Conservation (phyloP, 2,113 vertebrate genomes). For the Anguilla japonica region DNA sequence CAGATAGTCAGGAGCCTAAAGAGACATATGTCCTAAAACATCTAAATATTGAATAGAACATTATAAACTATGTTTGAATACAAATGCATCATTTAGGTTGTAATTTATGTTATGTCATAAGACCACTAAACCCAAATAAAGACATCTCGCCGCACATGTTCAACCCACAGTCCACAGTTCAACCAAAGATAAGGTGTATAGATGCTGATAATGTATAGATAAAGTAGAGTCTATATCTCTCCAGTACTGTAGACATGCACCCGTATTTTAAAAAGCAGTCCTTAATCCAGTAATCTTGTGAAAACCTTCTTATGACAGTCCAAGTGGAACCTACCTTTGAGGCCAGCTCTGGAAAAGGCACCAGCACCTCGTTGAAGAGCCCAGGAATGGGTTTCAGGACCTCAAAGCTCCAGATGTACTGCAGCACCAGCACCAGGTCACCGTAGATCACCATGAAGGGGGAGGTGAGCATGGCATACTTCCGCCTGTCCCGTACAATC, state of each 20-base stretch:
- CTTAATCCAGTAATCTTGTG: too few relatives aligned
- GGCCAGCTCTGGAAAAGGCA: constrained; percentile 78
- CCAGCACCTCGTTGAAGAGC: constrained; percentile 69
- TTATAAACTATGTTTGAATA: too few relatives aligned
- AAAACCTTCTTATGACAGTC: too few relatives aligned
- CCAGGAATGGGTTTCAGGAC: constrained; percentile 67
- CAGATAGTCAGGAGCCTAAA: neutral
- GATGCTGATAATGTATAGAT: neutral
- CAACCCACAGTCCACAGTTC: too few relatives aligned
- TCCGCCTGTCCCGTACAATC: constrained; percentile 93
- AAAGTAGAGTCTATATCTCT: neutral
- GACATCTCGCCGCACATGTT: neutral
- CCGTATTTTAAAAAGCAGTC: too few relatives aligned
- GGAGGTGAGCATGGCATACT: constrained; percentile 93
- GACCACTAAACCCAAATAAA: neutral
- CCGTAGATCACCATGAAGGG: constrained; percentile 97
- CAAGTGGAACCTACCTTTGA: constrained; percentile 76
- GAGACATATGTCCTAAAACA: neutral
- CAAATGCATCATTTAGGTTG: too few relatives aligned
- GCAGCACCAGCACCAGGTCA: constrained; percentile 84
- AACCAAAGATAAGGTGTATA: neutral
- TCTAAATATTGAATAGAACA: too few relatives aligned
- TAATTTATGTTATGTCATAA: neutral
- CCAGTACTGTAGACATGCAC: too few relatives aligned
- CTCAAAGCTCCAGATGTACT: constrained; percentile 94